Percentiles rank a stretch among this genome's conserved stretches.
Evolutionary conservation across 2,888 invertebrate genomes (phyloP).

Genomic region (Nemurella pictetii): DNA sequence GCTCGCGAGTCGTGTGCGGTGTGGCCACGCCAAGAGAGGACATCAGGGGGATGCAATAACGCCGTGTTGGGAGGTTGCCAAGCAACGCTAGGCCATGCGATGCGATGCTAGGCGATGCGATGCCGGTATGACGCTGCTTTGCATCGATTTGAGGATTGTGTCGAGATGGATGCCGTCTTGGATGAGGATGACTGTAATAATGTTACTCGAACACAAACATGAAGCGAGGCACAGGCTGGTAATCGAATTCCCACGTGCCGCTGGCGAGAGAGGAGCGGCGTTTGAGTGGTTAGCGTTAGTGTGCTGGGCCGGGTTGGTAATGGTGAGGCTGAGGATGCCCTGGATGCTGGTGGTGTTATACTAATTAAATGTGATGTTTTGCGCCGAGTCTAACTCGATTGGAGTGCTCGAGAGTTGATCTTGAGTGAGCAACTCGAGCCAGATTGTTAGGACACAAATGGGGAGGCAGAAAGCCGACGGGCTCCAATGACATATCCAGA

Average conservation of each 20-base stretch:
- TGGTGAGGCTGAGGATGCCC: too few relatives aligned
- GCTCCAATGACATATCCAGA: not conserved
- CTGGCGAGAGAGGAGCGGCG: not conserved
- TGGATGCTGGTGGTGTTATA: too few relatives aligned
- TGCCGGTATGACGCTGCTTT: conserved; percentile 4
- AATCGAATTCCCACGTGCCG: not conserved
- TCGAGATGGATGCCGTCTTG: not conserved
- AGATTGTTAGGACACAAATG: not conserved
- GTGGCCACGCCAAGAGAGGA: conserved; percentile 34
- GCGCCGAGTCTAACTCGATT: not conserved
- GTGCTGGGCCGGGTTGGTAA: not conserved
- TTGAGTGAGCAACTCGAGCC: not conserved
- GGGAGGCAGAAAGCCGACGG: not conserved
- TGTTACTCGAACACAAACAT: not conserved
- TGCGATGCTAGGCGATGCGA: too few relatives aligned
- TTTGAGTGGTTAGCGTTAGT: not conserved
- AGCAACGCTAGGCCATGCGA: too few relatives aligned
- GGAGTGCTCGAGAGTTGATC: not conserved
- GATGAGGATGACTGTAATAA: not conserved
- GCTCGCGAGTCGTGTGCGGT: conserved; percentile 28
- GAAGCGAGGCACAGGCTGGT: not conserved
- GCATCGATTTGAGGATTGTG: conserved; percentile 7
- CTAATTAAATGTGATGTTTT: not conserved
- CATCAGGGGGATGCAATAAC: conserved; percentile 20
- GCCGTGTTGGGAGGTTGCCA: conserved; percentile 2